Conservation (phyloP, 2,797 vertebrate genomes). For the Zenarchopterus dispar region DNA sequence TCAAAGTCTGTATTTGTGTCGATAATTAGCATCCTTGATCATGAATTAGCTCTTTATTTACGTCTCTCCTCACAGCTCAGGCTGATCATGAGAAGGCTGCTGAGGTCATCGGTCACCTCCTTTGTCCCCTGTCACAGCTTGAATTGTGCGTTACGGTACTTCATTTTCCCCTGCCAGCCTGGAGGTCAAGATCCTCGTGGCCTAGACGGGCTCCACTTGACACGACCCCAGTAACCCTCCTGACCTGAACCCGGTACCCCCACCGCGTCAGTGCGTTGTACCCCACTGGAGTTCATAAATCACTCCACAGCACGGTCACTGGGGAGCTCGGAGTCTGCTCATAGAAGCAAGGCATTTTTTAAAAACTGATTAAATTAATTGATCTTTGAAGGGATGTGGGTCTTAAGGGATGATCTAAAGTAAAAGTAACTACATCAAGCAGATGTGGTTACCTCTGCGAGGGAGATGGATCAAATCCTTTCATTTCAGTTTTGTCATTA, state of each 20-base stretch:
- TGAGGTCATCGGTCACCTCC: slow-evolving; percentile 2
- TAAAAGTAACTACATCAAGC: neutral
- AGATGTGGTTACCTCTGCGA: neutral
- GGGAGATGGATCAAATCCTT: neutral
- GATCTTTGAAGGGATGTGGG: slow-evolving; percentile 21
- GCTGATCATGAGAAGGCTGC: neutral
- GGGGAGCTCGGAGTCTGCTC: neutral
- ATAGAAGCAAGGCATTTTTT: slow-evolving; percentile 36
- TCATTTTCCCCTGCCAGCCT: slow-evolving; percentile 48
- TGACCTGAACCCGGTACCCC: slow-evolving; percentile 41
- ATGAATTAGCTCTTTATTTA: neutral
- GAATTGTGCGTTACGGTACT: slow-evolving; percentile 30
- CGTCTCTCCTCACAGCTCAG: neutral
- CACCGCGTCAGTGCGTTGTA: slow-evolving; percentile 23
- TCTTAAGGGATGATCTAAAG: neutral
- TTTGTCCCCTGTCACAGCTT: slow-evolving; percentile 6
- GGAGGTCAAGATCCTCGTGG: slow-evolving; percentile 53
- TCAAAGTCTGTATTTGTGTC: neutral
- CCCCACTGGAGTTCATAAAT: slow-evolving; percentile 59
- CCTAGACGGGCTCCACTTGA: slow-evolving; percentile 41
- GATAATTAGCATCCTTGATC: neutral
- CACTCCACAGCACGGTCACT: slow-evolving; percentile 28
- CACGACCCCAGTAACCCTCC: slow-evolving; percentile 51
- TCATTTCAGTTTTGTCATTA: neutral
- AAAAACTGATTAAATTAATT: slow-evolving; percentile 27